These are phyloP conservation scores for Trididemnum miniatum DNA, from an alignment of 23 tunicate genomes.

Conservation along the genomic window DNA sequence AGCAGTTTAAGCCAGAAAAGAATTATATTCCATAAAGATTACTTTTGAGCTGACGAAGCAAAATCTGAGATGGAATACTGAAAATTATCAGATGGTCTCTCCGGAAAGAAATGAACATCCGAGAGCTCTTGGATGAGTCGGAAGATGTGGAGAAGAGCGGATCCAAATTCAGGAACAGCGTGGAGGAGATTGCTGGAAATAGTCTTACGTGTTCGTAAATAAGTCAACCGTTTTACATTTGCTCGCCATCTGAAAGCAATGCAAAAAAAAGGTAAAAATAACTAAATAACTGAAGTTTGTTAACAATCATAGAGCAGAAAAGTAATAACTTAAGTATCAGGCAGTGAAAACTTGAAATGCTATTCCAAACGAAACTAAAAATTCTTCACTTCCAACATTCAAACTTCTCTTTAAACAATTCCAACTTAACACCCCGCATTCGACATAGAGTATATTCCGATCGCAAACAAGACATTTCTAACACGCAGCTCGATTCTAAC, in stretches of 20 bases:
- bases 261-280: too few relatives aligned
- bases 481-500: too few relatives aligned
- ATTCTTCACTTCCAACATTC: too few relatives aligned
- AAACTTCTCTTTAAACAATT: too few relatives aligned
- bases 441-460: too few relatives aligned
- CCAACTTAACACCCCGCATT: too few relatives aligned
- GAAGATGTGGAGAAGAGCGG: slow-evolving; percentile 75
- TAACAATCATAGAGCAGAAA: background rate
- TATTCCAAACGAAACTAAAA: too few relatives aligned
- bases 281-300: background rate
- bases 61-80: slow-evolving; percentile 45
- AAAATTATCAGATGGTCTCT: slow-evolving; percentile 8
- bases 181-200: slow-evolving; percentile 44
- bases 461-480: too few relatives aligned
- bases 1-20: too few relatives aligned
- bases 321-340: background rate
- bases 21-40: too few relatives aligned
- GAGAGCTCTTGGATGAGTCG: slow-evolving; percentile 64
- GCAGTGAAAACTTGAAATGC: background rate
- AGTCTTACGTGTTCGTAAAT: slow-evolving; percentile 15
- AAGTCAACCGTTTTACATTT: slow-evolving; percentile 44
- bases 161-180: slow-evolving; percentile 74
- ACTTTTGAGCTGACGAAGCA: slow-evolving; percentile 53
- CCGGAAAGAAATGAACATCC: slow-evolving; percentile 62
- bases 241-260: slow-evolving; percentile 48